Conservation (phyloP, 2,113 vertebrate species). For the Excalfactoria chinensis region DNA sequence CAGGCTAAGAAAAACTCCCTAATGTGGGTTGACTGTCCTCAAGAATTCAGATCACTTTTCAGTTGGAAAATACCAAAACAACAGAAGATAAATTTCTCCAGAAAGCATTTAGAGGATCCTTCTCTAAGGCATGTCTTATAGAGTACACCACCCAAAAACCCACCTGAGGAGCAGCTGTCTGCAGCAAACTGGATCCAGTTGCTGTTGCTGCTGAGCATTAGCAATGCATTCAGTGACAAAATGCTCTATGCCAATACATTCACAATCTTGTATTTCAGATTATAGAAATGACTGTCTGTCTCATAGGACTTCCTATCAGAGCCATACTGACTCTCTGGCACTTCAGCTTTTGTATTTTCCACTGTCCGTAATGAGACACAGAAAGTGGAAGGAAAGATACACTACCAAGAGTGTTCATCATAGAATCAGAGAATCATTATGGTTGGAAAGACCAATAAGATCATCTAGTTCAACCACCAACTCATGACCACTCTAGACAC, state of each 20-base stretch:
- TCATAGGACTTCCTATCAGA: slow-evolving; percentile 3
- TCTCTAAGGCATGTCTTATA: not conserved
- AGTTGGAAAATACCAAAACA: not conserved
- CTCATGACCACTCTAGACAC: too few relatives aligned
- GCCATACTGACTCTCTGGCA: not conserved
- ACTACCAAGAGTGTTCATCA: not conserved
- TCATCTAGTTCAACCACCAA: too few relatives aligned
- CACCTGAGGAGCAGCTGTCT: not conserved
- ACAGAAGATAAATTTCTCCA: not conserved
- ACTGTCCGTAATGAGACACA: not conserved
- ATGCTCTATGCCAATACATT: not conserved
- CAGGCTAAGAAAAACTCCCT: slow-evolving; percentile 9
- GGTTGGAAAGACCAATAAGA: too few relatives aligned
- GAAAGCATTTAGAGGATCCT: not conserved
- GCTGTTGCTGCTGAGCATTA: not conserved
- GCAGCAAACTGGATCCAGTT: not conserved
- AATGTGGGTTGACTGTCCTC: not conserved
- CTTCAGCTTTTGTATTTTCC: not conserved
- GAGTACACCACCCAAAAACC: not conserved
- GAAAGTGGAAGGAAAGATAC: not conserved
- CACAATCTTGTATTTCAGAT: not conserved
- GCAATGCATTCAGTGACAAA: not conserved
- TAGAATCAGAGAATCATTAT: too few relatives aligned
- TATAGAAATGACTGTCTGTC: slow-evolving; percentile 24
- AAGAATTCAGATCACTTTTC: not conserved